Evolutionary conservation across 2,888 invertebrate species (phyloP).

Genomic region (Polydrusus pterygomalis): DNA sequence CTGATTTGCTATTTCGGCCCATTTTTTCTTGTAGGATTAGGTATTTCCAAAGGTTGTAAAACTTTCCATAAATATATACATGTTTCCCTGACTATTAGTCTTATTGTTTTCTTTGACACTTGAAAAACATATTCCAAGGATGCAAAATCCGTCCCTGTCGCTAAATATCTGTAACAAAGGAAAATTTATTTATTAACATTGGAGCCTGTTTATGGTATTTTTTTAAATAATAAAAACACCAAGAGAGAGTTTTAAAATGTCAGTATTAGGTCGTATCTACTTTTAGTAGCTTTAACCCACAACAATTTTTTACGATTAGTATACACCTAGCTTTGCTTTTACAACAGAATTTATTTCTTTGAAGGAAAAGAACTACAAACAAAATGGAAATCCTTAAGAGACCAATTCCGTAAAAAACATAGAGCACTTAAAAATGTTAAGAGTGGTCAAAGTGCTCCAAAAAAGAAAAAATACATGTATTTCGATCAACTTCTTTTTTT

Average conservation of each 20-base stretch:
- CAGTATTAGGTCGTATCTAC: background rate
- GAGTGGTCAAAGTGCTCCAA: slow-evolving; percentile 9
- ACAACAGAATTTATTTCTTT: background rate
- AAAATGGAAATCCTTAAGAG: slow-evolving; percentile 29
- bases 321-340: background rate
- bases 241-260: background rate
- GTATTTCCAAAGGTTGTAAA: slow-evolving; percentile 8
- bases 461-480: slow-evolving; percentile 1
- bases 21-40: slow-evolving; percentile 3
- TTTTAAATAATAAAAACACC: background rate
- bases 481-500: background rate
- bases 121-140: slow-evolving; percentile 9
- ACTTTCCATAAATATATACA: background rate
- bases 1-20: background rate
- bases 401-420: slow-evolving; percentile 25
- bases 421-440: background rate
- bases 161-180: background rate
- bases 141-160: slow-evolving; percentile 2
- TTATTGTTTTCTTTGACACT: background rate
- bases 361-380: slow-evolving; percentile 14
- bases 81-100: background rate
- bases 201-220: background rate
- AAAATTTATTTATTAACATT: background rate
- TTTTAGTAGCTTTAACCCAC: background rate
- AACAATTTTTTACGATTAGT: background rate